Conservation (phyloP, 2,113 vertebrate genomes). For the Cardinalis cardinalis region DNA sequence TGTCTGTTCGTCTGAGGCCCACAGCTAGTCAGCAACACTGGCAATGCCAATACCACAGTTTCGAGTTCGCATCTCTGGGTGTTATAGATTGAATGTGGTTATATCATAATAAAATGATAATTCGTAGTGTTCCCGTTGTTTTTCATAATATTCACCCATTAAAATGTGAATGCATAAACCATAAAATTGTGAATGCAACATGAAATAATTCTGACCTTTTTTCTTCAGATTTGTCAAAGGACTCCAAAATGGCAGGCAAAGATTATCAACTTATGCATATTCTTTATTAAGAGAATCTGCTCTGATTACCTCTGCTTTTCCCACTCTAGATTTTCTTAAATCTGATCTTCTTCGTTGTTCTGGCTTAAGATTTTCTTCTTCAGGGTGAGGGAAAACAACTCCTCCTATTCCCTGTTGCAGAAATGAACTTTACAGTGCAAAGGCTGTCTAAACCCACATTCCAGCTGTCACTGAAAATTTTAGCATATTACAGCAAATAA, state of each 20-base stretch:
- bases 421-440: conserved; percentile 48
- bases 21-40: background rate
- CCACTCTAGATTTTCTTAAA: background rate
- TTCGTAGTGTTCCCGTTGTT: background rate
- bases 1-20: background rate
- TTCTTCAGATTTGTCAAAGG: background rate
- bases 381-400: background rate
- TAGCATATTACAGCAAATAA: conserved; percentile 48
- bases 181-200: background rate
- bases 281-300: background rate
- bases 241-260: background rate
- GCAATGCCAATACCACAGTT: background rate
- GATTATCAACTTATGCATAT: background rate
- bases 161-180: background rate
- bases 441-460: conserved; percentile 39
- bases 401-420: conserved; percentile 17
- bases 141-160: background rate
- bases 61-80: background rate
- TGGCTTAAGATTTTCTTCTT: background rate
- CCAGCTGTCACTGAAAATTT: conserved; percentile 40
- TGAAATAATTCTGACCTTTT: background rate
- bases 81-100: background rate
- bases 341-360: background rate
- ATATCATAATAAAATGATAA: background rate
- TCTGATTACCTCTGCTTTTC: background rate